A percentile compares a stretch with the other conserved stretches of the same genome.
Evolutionary conservation across 2,797 vertebrate genomes (phyloP).

Genomic region (Pangasius macronema): DNA sequence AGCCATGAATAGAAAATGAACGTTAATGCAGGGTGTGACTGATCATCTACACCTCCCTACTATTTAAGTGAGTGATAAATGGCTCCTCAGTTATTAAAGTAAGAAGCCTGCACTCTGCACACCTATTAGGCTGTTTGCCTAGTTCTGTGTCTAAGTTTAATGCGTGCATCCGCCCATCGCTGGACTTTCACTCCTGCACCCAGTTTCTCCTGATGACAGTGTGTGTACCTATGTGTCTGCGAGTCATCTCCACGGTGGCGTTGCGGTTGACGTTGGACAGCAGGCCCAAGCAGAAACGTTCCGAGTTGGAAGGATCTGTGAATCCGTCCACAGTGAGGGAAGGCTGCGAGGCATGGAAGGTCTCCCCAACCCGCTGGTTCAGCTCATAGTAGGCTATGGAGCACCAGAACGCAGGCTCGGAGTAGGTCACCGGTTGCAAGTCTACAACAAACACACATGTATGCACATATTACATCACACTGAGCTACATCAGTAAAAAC

Average conservation of each 20-base stretch:
- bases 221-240: constrained; percentile 91
- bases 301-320: constrained; percentile 97
- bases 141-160: neutral
- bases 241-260: constrained; percentile 98
- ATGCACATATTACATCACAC: neutral
- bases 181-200: neutral
- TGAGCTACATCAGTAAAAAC: neutral
- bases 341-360: constrained; percentile 95
- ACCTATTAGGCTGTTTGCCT: neutral
- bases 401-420: constrained; percentile 98
- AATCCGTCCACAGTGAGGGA: constrained; percentile 96
- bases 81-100: neutral
- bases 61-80: neutral
- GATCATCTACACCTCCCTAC: neutral
- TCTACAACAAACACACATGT: constrained; percentile 68
- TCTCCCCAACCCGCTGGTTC: constrained; percentile 97
- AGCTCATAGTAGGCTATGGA: constrained; percentile 99
- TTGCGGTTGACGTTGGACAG: constrained; percentile 99
- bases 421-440: constrained; percentile 96
- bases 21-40: neutral
- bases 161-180: neutral
- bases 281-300: constrained; percentile 96
- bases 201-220: neutral
- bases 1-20: neutral
- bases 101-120: constrained; percentile 12